phyloP scores from a whole-genome alignment of 2,888 invertebrate genomes.

The Phyllotreta cruciferae region DNA sequence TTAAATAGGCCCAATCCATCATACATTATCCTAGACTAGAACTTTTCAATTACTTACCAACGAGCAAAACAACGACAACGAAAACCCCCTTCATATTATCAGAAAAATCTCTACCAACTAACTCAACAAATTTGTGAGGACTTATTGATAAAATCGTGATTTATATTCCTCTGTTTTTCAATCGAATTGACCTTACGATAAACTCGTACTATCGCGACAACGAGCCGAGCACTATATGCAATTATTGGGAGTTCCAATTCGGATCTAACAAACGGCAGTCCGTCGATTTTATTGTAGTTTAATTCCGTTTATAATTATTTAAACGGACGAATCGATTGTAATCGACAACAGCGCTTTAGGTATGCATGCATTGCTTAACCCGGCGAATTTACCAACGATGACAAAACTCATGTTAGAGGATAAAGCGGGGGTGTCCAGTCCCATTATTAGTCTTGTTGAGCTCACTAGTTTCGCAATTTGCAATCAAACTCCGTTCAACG shows the following conservation, averaged over 20 bases:
- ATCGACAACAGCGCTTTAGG: too few relatives aligned
- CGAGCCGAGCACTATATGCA: too few relatives aligned
- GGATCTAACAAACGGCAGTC: too few relatives aligned
- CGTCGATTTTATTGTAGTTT: too few relatives aligned
- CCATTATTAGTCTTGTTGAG: constrained; percentile 35
- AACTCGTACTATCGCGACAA: neutral
- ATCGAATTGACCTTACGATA: constrained; percentile 5
- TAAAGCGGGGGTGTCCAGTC: constrained; percentile 12
- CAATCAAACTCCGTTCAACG: too few relatives aligned
- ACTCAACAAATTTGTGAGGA: too few relatives aligned
- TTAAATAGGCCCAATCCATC: too few relatives aligned
- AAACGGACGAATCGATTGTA: too few relatives aligned
- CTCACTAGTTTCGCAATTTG: constrained; percentile 29
- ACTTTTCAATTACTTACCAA: neutral
- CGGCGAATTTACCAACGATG: constrained; percentile 12
- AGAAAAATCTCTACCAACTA: neutral
- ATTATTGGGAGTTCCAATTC: too few relatives aligned
- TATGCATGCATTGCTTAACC: too few relatives aligned
- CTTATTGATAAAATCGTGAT: neutral
- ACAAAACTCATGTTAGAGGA: constrained; percentile 24
- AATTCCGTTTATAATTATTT: too few relatives aligned
- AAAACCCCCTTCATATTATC: neutral
- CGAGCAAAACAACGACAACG: neutral
- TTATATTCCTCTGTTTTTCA: neutral
- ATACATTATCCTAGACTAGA: neutral